These are phyloP conservation scores for Thymelicus sylvestris DNA, from an alignment of 2,888 invertebrate genomes.

Conservation along the genomic window DNA sequence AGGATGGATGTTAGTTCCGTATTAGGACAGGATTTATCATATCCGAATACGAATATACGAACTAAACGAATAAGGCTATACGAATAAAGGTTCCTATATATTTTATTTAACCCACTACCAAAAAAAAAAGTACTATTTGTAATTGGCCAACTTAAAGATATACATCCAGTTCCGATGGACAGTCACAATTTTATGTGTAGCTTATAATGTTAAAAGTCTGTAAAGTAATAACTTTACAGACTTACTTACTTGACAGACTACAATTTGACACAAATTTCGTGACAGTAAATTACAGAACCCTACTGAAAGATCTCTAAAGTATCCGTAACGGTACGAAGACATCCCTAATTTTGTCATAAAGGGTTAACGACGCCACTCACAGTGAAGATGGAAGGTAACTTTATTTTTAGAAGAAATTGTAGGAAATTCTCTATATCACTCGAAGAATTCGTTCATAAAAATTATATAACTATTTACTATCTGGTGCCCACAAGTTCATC, in stretches of 20 bases:
- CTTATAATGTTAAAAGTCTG: too few relatives aligned
- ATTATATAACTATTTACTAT: too few relatives aligned
- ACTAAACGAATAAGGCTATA: too few relatives aligned
- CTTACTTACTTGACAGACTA: too few relatives aligned
- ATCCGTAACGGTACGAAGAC: not conserved
- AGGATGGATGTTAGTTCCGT: not conserved
- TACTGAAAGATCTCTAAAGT: not conserved
- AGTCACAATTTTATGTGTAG: too few relatives aligned
- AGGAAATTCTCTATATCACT: conserved; percentile 3
- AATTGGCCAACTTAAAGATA: not conserved
- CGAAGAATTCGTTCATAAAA: not conserved
- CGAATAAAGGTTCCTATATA: too few relatives aligned
- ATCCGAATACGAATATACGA: too few relatives aligned
- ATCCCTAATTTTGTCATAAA: conserved; percentile 31
- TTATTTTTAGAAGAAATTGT: conserved; percentile 44
- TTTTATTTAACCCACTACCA: too few relatives aligned
- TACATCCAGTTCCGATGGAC: not conserved
- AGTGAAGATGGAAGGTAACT: conserved; percentile 40
- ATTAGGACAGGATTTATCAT: too few relatives aligned
- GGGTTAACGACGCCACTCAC: conserved; percentile 44
- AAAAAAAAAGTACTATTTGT: too few relatives aligned
- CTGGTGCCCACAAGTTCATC: too few relatives aligned
- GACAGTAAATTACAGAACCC: not conserved
- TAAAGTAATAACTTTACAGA: too few relatives aligned
- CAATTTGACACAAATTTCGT: not conserved